Evolutionary conservation across 2,113 vertebrate genomes (phyloP).

Genomic region (Pelobates fuscus): DNA sequence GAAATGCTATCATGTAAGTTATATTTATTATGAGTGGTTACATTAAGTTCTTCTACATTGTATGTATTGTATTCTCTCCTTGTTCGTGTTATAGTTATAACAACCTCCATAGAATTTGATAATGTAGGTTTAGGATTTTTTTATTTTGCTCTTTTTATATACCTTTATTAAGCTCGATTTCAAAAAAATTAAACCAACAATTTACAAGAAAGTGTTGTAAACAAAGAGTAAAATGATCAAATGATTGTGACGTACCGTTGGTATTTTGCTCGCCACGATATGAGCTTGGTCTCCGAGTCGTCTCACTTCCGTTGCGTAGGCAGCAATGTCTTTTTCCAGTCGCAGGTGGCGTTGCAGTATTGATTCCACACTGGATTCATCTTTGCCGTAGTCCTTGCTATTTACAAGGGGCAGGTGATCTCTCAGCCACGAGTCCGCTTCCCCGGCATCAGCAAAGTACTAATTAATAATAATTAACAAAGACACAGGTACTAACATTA

Average conservation of each 20-base stretch:
- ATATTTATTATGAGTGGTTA: too few relatives aligned
- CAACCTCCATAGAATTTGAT: too few relatives aligned
- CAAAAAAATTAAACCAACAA: too few relatives aligned
- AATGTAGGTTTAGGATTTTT: too few relatives aligned
- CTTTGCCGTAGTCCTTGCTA: constrained; percentile 72
- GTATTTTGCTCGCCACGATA: constrained; percentile 62
- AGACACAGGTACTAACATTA: neutral
- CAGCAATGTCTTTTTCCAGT: constrained; percentile 71
- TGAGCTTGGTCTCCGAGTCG: constrained; percentile 73
- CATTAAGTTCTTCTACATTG: too few relatives aligned
- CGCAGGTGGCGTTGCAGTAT: constrained; percentile 75
- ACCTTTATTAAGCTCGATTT: too few relatives aligned
- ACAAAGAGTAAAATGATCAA: too few relatives aligned
- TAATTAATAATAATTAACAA: constrained; percentile 58
- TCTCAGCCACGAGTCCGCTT: constrained; percentile 77
- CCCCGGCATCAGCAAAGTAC: constrained; percentile 79
- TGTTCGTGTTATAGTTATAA: too few relatives aligned
- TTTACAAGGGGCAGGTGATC: constrained; percentile 72
- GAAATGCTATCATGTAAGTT: too few relatives aligned
- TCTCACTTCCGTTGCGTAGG: constrained; percentile 72
- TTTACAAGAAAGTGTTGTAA: too few relatives aligned
- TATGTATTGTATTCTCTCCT: too few relatives aligned
- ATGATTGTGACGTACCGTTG: constrained; percentile 70
- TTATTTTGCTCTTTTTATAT: too few relatives aligned
- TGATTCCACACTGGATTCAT: constrained; percentile 66